phyloP scores from a whole-genome alignment of 2,113 vertebrate genomes.

The Porphyrio hochstetteri region DNA sequence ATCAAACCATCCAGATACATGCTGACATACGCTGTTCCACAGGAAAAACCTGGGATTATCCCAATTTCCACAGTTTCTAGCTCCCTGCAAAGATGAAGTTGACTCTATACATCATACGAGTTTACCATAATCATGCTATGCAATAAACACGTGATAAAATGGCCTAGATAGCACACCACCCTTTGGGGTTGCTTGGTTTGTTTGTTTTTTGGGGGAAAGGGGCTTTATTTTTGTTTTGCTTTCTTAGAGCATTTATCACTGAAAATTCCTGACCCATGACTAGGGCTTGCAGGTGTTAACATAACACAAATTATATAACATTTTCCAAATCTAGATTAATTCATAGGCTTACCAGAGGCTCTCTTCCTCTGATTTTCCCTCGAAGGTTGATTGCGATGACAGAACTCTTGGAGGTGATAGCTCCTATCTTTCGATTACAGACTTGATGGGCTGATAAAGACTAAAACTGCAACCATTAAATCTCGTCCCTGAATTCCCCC shows the following conservation, averaged over 20 bases:
- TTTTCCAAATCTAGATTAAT: slow-evolving; percentile 11
- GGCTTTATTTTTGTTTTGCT: not conserved
- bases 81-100: not conserved
- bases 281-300: not conserved
- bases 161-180: not conserved
- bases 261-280: not conserved
- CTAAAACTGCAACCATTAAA: slow-evolving; percentile 10
- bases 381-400: slow-evolving; percentile 2
- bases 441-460: slow-evolving; percentile 48
- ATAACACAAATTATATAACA: not conserved
- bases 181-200: not conserved
- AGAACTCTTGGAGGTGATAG: not conserved
- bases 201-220: not conserved
- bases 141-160: not conserved
- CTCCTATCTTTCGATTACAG: not conserved
- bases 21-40: not conserved
- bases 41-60: not conserved
- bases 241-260: not conserved
- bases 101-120: not conserved
- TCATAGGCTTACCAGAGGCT: slow-evolving; percentile 5
- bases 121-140: not conserved
- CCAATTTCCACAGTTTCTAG: not conserved
- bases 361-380: not conserved
- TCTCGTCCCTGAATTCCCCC: slow-evolving; percentile 33
- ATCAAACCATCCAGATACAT: not conserved